Evolutionary conservation across 1,140 invertebrate species (phyloP).

Genomic region (Ostrea denselamellosa): DNA sequence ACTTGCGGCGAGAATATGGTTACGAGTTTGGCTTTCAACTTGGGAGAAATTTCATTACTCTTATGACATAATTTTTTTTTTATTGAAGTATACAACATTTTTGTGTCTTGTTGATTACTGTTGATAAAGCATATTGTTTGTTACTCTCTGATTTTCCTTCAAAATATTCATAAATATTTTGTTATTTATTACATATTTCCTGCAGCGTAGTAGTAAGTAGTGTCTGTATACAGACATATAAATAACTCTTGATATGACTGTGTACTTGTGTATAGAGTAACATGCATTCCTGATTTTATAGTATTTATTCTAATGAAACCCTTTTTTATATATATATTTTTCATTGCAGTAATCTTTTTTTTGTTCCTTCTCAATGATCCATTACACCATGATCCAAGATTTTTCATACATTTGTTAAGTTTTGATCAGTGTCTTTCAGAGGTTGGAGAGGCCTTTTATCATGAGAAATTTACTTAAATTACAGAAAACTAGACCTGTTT

Average conservation of each 20-base stretch:
- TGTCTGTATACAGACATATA: not conserved
- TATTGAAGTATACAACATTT: constrained; percentile 12
- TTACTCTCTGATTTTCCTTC: not conserved
- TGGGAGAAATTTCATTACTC: not conserved
- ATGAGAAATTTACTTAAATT: not conserved
- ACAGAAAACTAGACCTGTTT: not conserved
- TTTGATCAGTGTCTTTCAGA: not conserved
- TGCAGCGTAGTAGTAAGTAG: not conserved
- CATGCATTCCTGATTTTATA: constrained; percentile 15
- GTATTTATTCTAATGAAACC: not conserved
- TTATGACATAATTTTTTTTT: constrained; percentile 24
- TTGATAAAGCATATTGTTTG: not conserved
- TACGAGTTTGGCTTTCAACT: not conserved
- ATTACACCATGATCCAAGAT: not conserved
- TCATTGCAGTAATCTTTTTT: not conserved
- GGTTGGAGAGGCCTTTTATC: not conserved
- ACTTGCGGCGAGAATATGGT: not conserved
- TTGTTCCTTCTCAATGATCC: not conserved
- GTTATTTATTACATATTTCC: not conserved
- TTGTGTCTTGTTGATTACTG: constrained; percentile 1
- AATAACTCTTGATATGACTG: not conserved
- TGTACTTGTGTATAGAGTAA: constrained; percentile 1
- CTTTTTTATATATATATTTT: not conserved
- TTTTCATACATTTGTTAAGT: not conserved
- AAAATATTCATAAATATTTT: constrained; percentile 20